A percentile compares a stretch with the other conserved stretches of the same genome.
These are phyloP conservation scores for Lucifuga dentata DNA, from an alignment of 2,113 vertebrate species.

Conservation along the genomic window DNA sequence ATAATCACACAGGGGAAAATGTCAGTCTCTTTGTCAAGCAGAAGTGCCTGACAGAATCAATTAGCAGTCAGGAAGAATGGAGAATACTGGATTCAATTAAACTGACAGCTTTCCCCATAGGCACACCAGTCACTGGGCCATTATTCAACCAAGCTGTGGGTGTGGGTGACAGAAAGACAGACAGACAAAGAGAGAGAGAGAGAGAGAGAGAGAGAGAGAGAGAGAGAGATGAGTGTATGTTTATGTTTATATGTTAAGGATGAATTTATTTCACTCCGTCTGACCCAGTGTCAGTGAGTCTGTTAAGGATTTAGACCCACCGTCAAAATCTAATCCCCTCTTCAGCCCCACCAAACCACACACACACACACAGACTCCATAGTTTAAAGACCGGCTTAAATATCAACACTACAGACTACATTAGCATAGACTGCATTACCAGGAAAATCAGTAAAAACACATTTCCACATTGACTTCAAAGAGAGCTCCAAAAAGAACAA, in stretches of 20 bases:
- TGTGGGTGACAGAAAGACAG: slow-evolving; percentile 28
- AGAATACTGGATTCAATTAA: slow-evolving; percentile 81
- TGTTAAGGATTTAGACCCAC: slow-evolving; percentile 66
- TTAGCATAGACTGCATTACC: slow-evolving; percentile 47
- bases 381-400: slow-evolving; percentile 44
- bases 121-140: slow-evolving; percentile 72
- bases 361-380: slow-evolving; percentile 5
- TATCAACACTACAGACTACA: slow-evolving; percentile 32
- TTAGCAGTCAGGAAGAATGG: slow-evolving; percentile 76
- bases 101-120: slow-evolving; percentile 79
- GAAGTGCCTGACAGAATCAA: slow-evolving; percentile 81
- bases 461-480: slow-evolving; percentile 15
- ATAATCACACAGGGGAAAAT: slow-evolving; percentile 68
- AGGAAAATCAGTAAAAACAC: slow-evolving; percentile 31
- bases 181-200: neutral
- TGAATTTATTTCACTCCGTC: slow-evolving; percentile 66
- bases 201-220: neutral
- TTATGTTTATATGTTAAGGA: slow-evolving; percentile 27
- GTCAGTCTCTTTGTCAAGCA: slow-evolving; percentile 79
- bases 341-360: slow-evolving; percentile 42
- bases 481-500: slow-evolving; percentile 10
- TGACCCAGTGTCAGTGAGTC: slow-evolving; percentile 52
- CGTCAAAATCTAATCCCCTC: slow-evolving; percentile 54
- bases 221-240: neutral
- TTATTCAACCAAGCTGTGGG: slow-evolving; percentile 71